Evolutionary conservation across 2,888 invertebrate species (phyloP), one percentile per base, ranked within the genome.

Genomic region (Drosophila sordidapex): DNA sequence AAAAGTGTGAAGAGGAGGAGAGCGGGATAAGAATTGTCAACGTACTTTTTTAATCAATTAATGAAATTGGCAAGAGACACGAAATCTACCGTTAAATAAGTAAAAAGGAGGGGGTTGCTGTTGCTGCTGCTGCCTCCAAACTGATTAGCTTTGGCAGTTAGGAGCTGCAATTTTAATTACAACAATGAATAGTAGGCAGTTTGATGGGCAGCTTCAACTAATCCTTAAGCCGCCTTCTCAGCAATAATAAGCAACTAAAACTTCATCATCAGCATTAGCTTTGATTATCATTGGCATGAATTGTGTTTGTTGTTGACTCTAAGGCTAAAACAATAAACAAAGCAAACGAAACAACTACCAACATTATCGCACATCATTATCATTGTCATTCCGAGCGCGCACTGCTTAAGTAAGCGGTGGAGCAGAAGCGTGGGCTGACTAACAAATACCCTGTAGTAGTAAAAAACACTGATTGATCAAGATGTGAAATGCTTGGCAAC

Each of bases 281-380:
- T 36, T 59, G 46, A 65, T 61, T 51, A 73, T 73, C 52, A 58
- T 38, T 13, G 52, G 56, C 54, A 48, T 48, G 62, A 61, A 66
- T 65, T 52, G 76, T 70, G 53, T 61, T 76, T 74, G 53, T 69
- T 70, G 74, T 74, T 43, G 69, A 48, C 46, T 27, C n/a, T 38
- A 54, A 53, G 69, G 48, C 70, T 77, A 67, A 79, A 69, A 83
- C 83, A 74, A 82, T 76, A 83, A 82, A 76, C 82, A 80, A 82
- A 66, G 73, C 77, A 76, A 75, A 80, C 67, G 68, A 71, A 82
- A 72, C 68, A 81, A 76, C 87, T 66, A 82, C 73, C 72, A 76
- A 87, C 87, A 87, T 87, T 86, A 87, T 87, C 87, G 88, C 87
- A 87, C 87, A 86, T 87, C 86, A 87, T 87, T 87, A 87, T 87